Conservation (phyloP, 2,888 invertebrate genomes). For the Drosophila multiciliata region DNA sequence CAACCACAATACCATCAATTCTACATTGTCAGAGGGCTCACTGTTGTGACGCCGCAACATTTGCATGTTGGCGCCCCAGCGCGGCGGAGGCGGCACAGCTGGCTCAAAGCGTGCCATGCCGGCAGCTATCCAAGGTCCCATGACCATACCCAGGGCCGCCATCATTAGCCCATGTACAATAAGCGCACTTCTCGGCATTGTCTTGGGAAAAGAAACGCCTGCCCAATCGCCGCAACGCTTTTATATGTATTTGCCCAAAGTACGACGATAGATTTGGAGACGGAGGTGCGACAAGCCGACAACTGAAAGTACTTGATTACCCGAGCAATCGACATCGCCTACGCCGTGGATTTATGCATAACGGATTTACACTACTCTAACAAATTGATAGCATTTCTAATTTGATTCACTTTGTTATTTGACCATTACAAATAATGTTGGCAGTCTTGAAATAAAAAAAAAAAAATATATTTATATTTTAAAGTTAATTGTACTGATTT, state of each 20-base stretch:
- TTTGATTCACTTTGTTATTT: not conserved
- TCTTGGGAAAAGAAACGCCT: slow-evolving; percentile 62
- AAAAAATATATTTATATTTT: too few relatives aligned
- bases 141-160: slow-evolving; percentile 17
- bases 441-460: not conserved
- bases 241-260: slow-evolving; percentile 49
- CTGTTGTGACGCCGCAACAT: slow-evolving; percentile 82
- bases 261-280: not conserved
- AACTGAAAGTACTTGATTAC: slow-evolving; percentile 54
- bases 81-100: slow-evolving; percentile 76
- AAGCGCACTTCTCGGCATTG: slow-evolving; percentile 54
- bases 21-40: slow-evolving; percentile 63
- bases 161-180: slow-evolving; percentile 25
- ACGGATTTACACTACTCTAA: slow-evolving; percentile 52
- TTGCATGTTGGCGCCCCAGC: slow-evolving; percentile 80
- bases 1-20: too few relatives aligned
- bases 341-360: slow-evolving; percentile 61
- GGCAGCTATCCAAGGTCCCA: slow-evolving; percentile 4
- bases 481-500: too few relatives aligned
- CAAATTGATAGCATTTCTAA: not conserved
- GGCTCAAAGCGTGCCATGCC: slow-evolving; percentile 58
- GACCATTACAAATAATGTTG: not conserved
- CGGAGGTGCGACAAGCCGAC: slow-evolving; percentile 39
- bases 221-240: slow-evolving; percentile 49
- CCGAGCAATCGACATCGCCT: slow-evolving; percentile 49